Evolutionary conservation across 2,888 invertebrate species (phyloP), one percentile per base, ranked within the genome.

Genomic region (Agrypnus murinus): DNA sequence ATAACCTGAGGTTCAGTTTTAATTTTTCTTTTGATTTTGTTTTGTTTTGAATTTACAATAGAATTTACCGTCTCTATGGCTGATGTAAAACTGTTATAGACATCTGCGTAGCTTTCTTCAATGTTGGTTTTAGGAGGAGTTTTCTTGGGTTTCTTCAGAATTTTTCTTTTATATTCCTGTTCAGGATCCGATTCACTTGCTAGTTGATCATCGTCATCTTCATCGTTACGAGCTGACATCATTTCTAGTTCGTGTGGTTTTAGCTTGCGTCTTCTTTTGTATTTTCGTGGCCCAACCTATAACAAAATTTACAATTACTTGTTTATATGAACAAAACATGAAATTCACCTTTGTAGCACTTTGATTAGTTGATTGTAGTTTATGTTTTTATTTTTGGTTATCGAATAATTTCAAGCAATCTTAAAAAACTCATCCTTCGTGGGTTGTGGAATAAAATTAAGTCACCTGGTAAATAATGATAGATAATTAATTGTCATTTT

Each of bases 211-310:
- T 86, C 85, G 3, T 86, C 84, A 68, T 84, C 84, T 8, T 84
- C 84, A 8, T 72, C 77, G 8, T 53, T 80, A 75, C 72, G 77
- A 64, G 78, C 80, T 0, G 83, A 78, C 65, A 86, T 84, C 71
- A 87, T 80, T 45, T 88, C 88, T 15, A 89, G 80, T 75, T 91
- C 91, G 76, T 90, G 90, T 0, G 90, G 88, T 81, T 93, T 93
- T 14, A 93, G 80, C 85, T 94, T 94, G 76, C 94, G 90, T 63
- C 95, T 88, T 0, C 94, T 89, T 82, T 94, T 95, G 83, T 95
- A 95, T 80, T 95, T 95, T 1, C 95, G 64, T 73, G 77, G 81
- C 17, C 91, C 94, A 78, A 78, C 69, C 71, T 71, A 17, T 12
- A 58, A 40, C 7, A n/a, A 38, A 10, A n/a, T n/a, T n/a, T n/a